phyloP scores from a whole-genome alignment of 2,797 vertebrate genomes.

The Meda fulgida region DNA sequence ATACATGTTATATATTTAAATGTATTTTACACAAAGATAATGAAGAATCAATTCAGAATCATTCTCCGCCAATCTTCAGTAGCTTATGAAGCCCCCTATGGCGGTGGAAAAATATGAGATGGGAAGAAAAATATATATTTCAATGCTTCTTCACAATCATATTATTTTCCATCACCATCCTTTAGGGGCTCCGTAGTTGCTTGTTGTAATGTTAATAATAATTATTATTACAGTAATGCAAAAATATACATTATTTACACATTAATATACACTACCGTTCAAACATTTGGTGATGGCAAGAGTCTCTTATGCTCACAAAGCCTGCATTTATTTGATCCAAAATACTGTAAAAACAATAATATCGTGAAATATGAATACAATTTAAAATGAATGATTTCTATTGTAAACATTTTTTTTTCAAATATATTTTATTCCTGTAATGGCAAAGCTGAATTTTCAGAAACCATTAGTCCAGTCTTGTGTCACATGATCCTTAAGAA shows the following conservation, averaged over 20 bases:
- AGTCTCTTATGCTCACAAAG: background rate
- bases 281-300: background rate
- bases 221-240: background rate
- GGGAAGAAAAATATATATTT: background rate
- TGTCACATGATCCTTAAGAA: background rate
- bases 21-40: background rate
- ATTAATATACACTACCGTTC: background rate
- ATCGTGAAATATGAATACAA: background rate
- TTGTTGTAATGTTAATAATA: background rate
- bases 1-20: background rate
- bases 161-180: too few species aligned
- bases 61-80: background rate
- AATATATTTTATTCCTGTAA: background rate
- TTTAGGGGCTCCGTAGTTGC: background rate
- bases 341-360: background rate
- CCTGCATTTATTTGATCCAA: background rate
- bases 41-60: background rate
- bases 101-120: background rate
- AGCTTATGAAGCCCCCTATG: background rate
- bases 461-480: background rate
- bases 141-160: background rate
- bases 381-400: background rate
- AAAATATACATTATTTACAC: background rate
- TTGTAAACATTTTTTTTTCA: background rate
- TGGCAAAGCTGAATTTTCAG: background rate